Evolutionary conservation across 2,797 vertebrate genomes (phyloP).

Genomic region (Aphelocoma californica): DNA sequence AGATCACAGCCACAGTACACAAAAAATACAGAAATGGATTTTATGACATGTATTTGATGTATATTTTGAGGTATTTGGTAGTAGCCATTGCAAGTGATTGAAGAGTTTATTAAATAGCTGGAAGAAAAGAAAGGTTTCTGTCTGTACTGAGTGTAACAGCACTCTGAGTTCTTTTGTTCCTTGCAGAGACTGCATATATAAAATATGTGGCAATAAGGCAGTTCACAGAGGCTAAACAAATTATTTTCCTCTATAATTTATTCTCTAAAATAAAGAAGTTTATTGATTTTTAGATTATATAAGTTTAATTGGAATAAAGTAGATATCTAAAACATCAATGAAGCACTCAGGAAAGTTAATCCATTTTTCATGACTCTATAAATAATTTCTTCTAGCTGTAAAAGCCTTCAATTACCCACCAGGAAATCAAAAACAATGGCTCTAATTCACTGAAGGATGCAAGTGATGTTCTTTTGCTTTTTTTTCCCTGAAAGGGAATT

Average conservation of each 20-base stretch:
- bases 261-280: conserved; percentile 32
- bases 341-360: conserved; percentile 49
- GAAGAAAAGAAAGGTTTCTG: not conserved
- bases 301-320: conserved; percentile 55
- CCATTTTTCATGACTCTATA: conserved; percentile 57
- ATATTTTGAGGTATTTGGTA: not conserved
- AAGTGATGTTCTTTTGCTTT: conserved; percentile 1
- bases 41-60: not conserved
- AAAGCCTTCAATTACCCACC: conserved; percentile 53
- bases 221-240: conserved; percentile 32
- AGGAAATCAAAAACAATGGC: conserved; percentile 58
- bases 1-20: not conserved
- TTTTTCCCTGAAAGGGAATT: not conserved
- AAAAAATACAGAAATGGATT: not conserved
- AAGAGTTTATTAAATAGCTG: not conserved
- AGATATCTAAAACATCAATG: conserved; percentile 33
- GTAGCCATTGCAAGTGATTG: not conserved
- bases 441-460: conserved; percentile 27
- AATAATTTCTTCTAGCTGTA: conserved; percentile 56
- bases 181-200: not conserved
- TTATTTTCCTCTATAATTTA: conserved; percentile 32
- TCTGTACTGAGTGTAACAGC: not conserved
- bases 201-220: conserved; percentile 43
- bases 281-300: conserved; percentile 54
- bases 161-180: not conserved